Conservation (phyloP, 2,888 invertebrate genomes). For the Phengaris alcon region DNA sequence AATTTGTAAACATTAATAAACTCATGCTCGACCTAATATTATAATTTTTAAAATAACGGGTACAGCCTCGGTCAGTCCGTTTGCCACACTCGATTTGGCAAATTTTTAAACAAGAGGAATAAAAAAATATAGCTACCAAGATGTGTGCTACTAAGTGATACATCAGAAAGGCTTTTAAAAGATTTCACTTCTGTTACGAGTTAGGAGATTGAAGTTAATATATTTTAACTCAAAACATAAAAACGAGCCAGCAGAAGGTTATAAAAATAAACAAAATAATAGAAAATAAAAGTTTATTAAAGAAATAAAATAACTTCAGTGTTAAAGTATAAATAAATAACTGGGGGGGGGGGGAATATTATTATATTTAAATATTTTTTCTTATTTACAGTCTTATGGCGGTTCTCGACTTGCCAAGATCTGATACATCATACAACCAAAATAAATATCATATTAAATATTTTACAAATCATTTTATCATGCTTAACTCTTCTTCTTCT, state of each 20-base stretch:
- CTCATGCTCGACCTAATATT: constrained; percentile 30
- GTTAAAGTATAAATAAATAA: constrained; percentile 46
- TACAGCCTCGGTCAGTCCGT: constrained; percentile 67
- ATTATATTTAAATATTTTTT: constrained; percentile 16
- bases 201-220: too few relatives aligned
- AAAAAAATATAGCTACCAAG: background rate
- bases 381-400: constrained; percentile 30
- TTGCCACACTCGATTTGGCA: constrained; percentile 50
- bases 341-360: constrained; percentile 6
- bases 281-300: constrained; percentile 71
- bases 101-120: constrained; percentile 36
- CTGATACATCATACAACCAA: background rate
- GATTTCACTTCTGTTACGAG: too few relatives aligned
- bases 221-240: background rate
- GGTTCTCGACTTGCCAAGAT: background rate
- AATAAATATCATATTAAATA: background rate
- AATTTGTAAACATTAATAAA: constrained; percentile 31
- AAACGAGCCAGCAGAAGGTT: constrained; percentile 33
- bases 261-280: constrained; percentile 51
- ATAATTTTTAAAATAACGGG: constrained; percentile 34
- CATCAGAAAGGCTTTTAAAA: too few relatives aligned
- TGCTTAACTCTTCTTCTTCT: too few relatives aligned
- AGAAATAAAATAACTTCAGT: constrained; percentile 60
- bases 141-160: too few relatives aligned
- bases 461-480: too few relatives aligned